A percentile compares a stretch with the other conserved stretches of the same genome.
Evolutionary conservation across 2,888 invertebrate genomes (phyloP).

Genomic region (Carabus problematicus): DNA sequence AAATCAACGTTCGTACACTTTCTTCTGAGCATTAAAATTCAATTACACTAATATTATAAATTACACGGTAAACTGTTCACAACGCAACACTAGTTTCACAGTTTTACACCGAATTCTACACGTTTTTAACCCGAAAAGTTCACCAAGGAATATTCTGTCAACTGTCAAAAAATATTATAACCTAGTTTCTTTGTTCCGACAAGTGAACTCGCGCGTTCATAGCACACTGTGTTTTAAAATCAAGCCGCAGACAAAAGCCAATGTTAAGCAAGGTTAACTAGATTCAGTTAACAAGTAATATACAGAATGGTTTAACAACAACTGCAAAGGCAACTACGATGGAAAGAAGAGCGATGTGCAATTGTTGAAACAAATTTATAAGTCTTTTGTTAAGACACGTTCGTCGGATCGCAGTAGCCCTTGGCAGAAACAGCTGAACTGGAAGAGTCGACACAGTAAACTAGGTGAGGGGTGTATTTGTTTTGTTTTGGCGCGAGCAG

Average conservation of each 20-base stretch:
- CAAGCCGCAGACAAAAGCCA: no score
- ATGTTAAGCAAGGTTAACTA: no score
- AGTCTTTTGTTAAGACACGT: background rate
- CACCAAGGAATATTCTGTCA: no score
- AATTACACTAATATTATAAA: background rate
- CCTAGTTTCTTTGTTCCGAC: no score
- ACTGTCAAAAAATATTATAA: no score
- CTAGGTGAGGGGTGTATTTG: slow-evolving; percentile 30
- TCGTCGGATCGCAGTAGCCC: background rate
- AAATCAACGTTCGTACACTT: slow-evolving; percentile 1
- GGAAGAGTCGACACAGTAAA: slow-evolving; percentile 26
- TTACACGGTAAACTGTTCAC: background rate
- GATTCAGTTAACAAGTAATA: background rate
- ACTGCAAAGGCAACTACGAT: background rate
- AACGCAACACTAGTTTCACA: no score
- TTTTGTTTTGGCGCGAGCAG: slow-evolving; percentile 40
- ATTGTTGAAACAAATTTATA: background rate
- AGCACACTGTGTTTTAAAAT: no score
- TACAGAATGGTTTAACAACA: background rate
- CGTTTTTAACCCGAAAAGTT: no score
- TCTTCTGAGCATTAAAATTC: background rate
- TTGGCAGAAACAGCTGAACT: slow-evolving; percentile 41
- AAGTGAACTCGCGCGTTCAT: no score
- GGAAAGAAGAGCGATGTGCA: background rate
- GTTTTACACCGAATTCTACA: no score